These are phyloP conservation scores for Ibycter americanus DNA, from an alignment of 2,797 vertebrate genomes.

Conservation along the genomic window DNA sequence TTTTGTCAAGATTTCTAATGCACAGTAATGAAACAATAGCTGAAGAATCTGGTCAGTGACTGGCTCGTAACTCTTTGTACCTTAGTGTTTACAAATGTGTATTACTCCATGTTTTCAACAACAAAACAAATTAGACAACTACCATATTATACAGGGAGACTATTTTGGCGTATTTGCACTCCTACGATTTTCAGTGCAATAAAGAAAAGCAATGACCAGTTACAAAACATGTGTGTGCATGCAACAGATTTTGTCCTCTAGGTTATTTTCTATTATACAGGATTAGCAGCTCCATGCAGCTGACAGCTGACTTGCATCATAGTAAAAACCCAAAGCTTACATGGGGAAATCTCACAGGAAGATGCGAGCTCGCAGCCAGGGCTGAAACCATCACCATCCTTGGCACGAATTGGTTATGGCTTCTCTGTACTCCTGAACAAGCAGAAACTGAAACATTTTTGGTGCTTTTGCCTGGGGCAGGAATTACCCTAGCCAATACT, in stretches of 20 bases:
- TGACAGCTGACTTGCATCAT: neutral
- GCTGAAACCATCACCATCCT: neutral
- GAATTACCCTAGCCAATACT: neutral
- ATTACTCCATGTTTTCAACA: neutral
- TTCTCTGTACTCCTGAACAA: neutral
- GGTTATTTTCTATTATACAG: neutral
- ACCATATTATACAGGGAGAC: neutral
- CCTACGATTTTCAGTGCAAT: neutral
- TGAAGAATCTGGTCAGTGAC: neutral
- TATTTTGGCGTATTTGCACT: neutral
- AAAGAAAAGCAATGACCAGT: neutral
- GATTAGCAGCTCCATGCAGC: neutral
- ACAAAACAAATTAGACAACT: neutral
- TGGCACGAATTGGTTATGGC: neutral
- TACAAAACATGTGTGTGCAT: neutral
- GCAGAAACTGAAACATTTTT: neutral
- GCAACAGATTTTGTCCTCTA: neutral
- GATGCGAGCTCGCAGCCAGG: neutral
- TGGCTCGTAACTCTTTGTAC: neutral
- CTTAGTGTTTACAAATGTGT: neutral
- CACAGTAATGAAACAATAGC: neutral
- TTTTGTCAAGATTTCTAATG: neutral
- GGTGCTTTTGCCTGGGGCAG: neutral
- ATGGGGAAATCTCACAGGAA: neutral
- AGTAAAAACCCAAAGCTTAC: neutral